Conservation (phyloP, 2,113 vertebrate genomes). For the Pelmatolapia mariae region DNA sequence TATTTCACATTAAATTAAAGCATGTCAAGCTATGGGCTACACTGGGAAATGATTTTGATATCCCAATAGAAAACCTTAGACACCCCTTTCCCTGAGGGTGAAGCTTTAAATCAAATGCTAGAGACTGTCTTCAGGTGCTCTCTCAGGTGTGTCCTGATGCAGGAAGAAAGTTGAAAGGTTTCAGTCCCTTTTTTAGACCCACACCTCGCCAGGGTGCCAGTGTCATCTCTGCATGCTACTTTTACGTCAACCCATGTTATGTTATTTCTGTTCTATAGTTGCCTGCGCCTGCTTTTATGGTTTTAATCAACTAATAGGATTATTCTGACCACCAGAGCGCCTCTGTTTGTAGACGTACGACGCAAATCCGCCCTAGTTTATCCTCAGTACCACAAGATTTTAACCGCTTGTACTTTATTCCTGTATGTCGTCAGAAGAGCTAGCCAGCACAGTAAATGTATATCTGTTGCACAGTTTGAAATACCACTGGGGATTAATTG, state of each 20-base stretch:
- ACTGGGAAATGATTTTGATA: background rate
- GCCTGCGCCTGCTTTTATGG: background rate
- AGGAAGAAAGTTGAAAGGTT: background rate
- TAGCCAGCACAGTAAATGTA: background rate
- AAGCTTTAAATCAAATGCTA: background rate
- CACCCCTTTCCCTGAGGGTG: background rate
- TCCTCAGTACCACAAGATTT: background rate
- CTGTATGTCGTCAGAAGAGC: background rate
- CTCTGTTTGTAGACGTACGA: background rate
- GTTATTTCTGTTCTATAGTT: background rate
- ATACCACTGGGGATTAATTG: background rate
- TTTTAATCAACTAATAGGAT: conserved; percentile 2
- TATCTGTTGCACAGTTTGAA: conserved; percentile 24
- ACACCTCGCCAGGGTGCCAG: background rate
- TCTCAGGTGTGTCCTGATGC: background rate
- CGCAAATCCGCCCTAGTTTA: background rate
- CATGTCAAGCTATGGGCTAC: background rate
- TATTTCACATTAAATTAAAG: background rate
- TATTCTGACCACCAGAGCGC: background rate
- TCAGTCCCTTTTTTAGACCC: background rate
- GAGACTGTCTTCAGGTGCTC: background rate
- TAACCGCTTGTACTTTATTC: background rate
- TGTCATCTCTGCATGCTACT: background rate
- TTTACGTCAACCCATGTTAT: background rate
- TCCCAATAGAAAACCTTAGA: background rate